phyloP scores from a whole-genome alignment of 2,888 invertebrate genomes.

The Apotomis betuletana region DNA sequence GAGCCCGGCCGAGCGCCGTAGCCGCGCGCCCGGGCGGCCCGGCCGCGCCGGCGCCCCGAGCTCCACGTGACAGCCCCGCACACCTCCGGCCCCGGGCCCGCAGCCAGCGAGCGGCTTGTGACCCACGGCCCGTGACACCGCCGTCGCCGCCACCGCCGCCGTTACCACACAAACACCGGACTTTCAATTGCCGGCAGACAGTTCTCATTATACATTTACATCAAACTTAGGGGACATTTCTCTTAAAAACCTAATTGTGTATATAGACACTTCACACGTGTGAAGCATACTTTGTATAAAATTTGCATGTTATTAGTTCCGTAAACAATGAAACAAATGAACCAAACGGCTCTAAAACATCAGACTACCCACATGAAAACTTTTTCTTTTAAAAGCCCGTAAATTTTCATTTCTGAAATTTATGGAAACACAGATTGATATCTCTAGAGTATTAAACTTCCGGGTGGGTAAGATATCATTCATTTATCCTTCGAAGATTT shows the following conservation, averaged over 20 bases:
- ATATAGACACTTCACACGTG: background rate
- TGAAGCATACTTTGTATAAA: background rate
- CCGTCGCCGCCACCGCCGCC: constrained; percentile 11
- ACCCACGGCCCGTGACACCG: constrained; percentile 28
- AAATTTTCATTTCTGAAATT: constrained; percentile 45
- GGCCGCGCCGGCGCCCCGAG: constrained; percentile 77
- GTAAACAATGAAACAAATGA: constrained; percentile 17
- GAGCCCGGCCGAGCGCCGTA: constrained; percentile 62
- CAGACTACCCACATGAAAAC: constrained; percentile 38
- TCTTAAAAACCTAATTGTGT: background rate
- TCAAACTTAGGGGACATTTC: background rate
- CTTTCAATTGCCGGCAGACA: background rate
- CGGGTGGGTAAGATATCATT: constrained; percentile 36
- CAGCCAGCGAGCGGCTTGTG: constrained; percentile 52
- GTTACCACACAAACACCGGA: constrained; percentile 18
- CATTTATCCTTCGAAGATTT: constrained; percentile 40
- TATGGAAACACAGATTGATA: constrained; percentile 46
- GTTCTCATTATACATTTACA: background rate
- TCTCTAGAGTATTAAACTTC: constrained; percentile 46
- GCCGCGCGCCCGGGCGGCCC: constrained; percentile 71
- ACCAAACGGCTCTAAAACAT: constrained; percentile 31
- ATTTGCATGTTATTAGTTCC: background rate
- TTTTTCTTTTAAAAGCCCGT: constrained; percentile 39
- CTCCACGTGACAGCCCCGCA: constrained; percentile 70
- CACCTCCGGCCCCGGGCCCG: constrained; percentile 60